Percentiles rank a stretch among this genome's conserved stretches.
phyloP scores from a whole-genome alignment of 2,888 invertebrate genomes.

The Ichneumoninae sp. region DNA sequence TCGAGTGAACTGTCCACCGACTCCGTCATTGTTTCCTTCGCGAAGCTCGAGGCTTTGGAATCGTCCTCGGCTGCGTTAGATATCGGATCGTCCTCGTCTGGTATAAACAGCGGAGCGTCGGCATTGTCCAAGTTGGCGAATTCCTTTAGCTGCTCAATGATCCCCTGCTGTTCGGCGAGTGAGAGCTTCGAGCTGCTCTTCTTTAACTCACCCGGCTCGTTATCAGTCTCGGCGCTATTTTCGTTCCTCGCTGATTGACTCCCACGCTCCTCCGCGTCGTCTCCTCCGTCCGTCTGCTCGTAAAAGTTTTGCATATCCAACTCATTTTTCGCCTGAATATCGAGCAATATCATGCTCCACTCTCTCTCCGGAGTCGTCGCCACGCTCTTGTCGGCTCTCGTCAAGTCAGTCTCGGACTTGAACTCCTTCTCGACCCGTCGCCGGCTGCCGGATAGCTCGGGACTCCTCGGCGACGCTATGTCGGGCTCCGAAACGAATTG shows the following conservation, averaged over 20 bases:
- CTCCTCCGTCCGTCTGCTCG: constrained; percentile 14
- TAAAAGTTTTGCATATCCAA: constrained; percentile 57
- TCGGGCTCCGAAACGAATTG: constrained; percentile 83
- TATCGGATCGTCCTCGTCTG: constrained; percentile 65
- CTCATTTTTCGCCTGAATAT: constrained; percentile 75
- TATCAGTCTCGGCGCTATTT: constrained; percentile 28
- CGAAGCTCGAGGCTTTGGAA: constrained; percentile 51
- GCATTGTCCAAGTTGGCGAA: constrained; percentile 80
- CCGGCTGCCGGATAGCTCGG: constrained; percentile 54
- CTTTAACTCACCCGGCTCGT: constrained; percentile 55
- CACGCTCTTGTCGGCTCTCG: constrained; percentile 71
- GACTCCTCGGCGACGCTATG: constrained; percentile 75
- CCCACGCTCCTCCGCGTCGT: neutral
- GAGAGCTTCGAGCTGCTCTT: constrained; percentile 75
- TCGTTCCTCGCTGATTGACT: neutral
- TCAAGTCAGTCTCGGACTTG: constrained; percentile 80
- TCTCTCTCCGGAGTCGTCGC: constrained; percentile 75
- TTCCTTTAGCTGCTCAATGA: constrained; percentile 80
- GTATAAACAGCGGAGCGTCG: constrained; percentile 76
- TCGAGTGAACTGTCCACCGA: constrained; percentile 67
- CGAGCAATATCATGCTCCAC: constrained; percentile 78
- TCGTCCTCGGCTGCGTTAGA: constrained; percentile 25
- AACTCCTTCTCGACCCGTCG: constrained; percentile 68
- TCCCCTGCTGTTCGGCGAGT: constrained; percentile 77
- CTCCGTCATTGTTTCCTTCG: constrained; percentile 69